Conservation (phyloP, 2,113 vertebrate species). For the Saguinus midas region DNA sequence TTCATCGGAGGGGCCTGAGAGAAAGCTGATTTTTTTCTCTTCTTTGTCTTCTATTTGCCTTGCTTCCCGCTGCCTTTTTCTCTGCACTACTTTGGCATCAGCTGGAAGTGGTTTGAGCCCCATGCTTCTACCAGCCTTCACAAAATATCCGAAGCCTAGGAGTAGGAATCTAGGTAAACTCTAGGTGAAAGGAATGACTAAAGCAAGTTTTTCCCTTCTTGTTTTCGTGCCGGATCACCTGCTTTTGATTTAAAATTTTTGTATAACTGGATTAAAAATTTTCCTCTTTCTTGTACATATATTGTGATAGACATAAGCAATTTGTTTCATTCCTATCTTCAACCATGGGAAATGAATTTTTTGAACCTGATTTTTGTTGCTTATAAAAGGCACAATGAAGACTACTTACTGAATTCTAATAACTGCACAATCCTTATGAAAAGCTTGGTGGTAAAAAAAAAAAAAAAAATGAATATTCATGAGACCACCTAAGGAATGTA, state of each 20-base stretch:
- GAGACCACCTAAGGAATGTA: neutral
- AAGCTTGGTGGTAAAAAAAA: neutral
- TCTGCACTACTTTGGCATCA: neutral
- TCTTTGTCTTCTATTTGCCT: neutral
- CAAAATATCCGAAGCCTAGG: neutral
- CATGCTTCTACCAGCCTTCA: neutral
- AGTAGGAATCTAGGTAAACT: neutral
- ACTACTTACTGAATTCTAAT: slow-evolving; percentile 13
- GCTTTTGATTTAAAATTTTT: slow-evolving; percentile 16
- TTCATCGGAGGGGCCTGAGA: neutral
- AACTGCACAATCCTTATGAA: neutral
- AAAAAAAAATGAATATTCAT: neutral
- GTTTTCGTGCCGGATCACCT: neutral
- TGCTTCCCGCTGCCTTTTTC: neutral
- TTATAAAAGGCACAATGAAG: neutral
- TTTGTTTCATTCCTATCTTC: neutral
- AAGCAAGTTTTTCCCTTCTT: neutral
- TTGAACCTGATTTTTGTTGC: neutral
- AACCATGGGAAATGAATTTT: neutral
- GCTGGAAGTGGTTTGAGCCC: neutral
- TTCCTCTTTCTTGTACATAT: neutral
- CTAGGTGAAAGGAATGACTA: neutral
- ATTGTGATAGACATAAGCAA: neutral
- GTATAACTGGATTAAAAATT: neutral
- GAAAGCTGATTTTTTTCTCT: neutral